Evolutionary conservation across 2,888 invertebrate species (phyloP), one percentile per base, ranked within the genome.

Genomic region (Synanthedon andrenaeformis): DNA sequence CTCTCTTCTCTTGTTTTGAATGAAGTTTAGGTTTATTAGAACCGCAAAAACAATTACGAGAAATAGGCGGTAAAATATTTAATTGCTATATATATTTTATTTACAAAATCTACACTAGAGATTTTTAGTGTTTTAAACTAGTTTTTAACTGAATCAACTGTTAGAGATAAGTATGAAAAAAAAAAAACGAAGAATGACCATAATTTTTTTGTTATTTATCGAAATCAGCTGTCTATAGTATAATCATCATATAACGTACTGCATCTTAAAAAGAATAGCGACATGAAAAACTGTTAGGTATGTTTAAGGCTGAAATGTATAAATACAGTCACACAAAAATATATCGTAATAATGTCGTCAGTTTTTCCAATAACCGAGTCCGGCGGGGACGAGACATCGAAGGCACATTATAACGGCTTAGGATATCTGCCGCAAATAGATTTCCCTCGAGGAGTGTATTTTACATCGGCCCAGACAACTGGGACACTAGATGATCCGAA

Each of bases 391-490:
- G 51, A 23, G 74, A 72, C 74, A 74, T 76, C 69, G 76, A 69
- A 71, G 72, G 72, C 72, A 76, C 74, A 74, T 80, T 79, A 80
- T 70, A 62, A 66, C 65, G 66, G 73, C 74, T 76, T 71, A 76
- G 75, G 72, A 70, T 71, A 72, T 64, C 65, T 62, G 62, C 78
- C 76, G 75, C 80, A 62, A 63, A 60, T 61, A 63, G 60, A 56
- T 56, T 56, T 56, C 56, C 56, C 56, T 23, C 14, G 54, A 54
- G 56, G 42, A 51, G 53, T 35, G 56, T 56, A 56, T 56, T 54
- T 76, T 75, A 78, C 76, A 68, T 69, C 65, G 64, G 57, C 63
- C 59, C 55, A 63, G 67, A 68, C 69, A 63, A 66, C 68, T 66
- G 67, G 63, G 71, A 68, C 67, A 66, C 61, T 54, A 72, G 72